Evolutionary conservation across 2,113 vertebrate genomes (phyloP), one percentile per base, ranked within the genome.

Genomic region (Cyphomyrus plagiostoma): DNA sequence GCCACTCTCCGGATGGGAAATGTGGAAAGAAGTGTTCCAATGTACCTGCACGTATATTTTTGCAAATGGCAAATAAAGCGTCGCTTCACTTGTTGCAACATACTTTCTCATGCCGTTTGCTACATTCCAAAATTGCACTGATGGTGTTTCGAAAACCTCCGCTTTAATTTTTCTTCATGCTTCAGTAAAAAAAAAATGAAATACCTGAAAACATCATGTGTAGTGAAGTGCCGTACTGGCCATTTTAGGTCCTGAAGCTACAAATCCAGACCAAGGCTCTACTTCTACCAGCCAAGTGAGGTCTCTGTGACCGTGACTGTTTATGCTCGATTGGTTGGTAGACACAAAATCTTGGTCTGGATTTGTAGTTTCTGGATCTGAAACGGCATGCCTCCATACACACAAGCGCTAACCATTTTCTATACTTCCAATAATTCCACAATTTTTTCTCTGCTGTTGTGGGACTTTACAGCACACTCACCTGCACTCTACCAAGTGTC

Each of bases 31-130:
- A 70, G 10, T 11, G n/a, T 30, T 4, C 26, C 62, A 13, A 0
- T 70, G 26, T 30, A 70, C 62, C 62, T 66, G n/a, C 10, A 30
- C 3, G 3, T 26, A 13, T 30, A 70, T 30, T 11, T 70, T 9
- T 70, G 62, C 62, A 70, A 70, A 30, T 30, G 10, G 10, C n/a
- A 70, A 70, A 30, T 11, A 30, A 30, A 30, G 9, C 10, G 0
- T 30, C 62, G 26, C 10, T 26, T 66, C 62, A 66, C 30, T 66
- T 30, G 26, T 26, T 26, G 62, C 9, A 11, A 30, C n/a, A 66
- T 26, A 66, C n/a, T 66, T 66, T 26, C 62, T 66, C 62, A 89
- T 91, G 92, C 93, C 90, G 92, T 91, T 91, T 89, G 92, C 91
- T 90, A 89, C 92, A 8, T 89, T 39, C 88, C 90, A 90, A 90